phyloP scores from a whole-genome alignment of 2,888 invertebrate species.

The Amphimallon solstitiale region DNA sequence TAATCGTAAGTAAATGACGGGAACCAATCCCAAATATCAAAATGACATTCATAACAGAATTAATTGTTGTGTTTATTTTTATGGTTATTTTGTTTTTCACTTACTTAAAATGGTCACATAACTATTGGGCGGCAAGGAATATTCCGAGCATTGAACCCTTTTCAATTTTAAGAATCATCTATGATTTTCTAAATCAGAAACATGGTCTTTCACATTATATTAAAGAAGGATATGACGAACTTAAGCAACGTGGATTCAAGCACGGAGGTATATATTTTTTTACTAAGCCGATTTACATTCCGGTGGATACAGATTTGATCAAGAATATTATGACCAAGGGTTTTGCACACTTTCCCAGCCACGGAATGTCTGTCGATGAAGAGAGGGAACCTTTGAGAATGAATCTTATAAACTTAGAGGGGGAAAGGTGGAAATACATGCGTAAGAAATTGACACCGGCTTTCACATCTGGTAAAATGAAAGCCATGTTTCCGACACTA shows the following conservation, averaged over 20 bases:
- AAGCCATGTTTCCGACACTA: slow-evolving; percentile 27
- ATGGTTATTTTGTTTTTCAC: background rate
- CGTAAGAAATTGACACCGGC: slow-evolving; percentile 25
- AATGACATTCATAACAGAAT: too few species aligned
- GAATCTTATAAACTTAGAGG: slow-evolving; percentile 25
- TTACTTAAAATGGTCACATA: background rate
- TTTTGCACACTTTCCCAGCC: slow-evolving; percentile 69
- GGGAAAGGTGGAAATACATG: slow-evolving; percentile 29
- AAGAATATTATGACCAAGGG: slow-evolving; percentile 67
- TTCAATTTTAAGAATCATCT: background rate
- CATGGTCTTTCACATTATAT: background rate
- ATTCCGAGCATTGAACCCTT: background rate
- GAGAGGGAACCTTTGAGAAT: slow-evolving; percentile 20
- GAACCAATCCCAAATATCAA: too few species aligned
- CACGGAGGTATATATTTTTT: slow-evolving; percentile 13
- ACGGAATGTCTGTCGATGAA: slow-evolving; percentile 58
- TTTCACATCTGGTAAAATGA: slow-evolving; percentile 35
- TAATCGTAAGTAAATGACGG: too few species aligned
- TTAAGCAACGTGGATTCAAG: slow-evolving; percentile 1
- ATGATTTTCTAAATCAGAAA: background rate
- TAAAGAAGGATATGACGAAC: slow-evolving; percentile 17
- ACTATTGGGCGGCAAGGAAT: background rate
- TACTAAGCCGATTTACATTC: slow-evolving; percentile 42
- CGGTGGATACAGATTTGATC: slow-evolving; percentile 37
- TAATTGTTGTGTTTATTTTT: background rate